Base-by-base conservation (phyloP, 2,888 invertebrate species). In the Pseudococcus longispinus region DNA sequence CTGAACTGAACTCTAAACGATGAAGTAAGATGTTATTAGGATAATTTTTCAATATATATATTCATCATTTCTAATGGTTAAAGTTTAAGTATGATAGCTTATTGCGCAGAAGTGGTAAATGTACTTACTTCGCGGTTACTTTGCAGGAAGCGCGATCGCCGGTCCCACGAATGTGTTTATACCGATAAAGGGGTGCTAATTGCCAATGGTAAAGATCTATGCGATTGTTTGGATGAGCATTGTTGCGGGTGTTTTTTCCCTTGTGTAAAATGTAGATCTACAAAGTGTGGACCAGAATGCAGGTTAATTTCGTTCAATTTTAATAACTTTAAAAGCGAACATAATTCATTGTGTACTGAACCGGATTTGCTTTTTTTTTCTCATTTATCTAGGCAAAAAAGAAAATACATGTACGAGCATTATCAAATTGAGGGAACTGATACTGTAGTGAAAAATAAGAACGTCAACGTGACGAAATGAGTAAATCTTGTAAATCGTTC, bases 221-320 rank as follows among this genome's bases (percentile, higher is more conserved):
- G 98, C 89, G 98, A 98, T 90, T 98, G 97, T 90, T 92, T 97
- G 88, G 93, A 94, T 89, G 92, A 92, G 60, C 91, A 92, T 15
- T 98, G 98, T 89, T 92, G 93, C 0, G 98, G 98, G 0, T 98
- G 98, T 90, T 96, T 96, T 91, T 95, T 94, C 90, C 94, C 94
- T 1, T 96, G 96, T 89, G 90, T 92, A 5, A 94, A 93, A 90
- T 97, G 97, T 90, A 91, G 91, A 26, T 95, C 95, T 0, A 91
- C 91, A 32, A 96, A 95, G 90, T 97, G 96, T 91, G 96, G 95
- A 2, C 93, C 94, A 89, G 95, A 96, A 85, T 97, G 97, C 92
- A 92, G 94, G 94, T 93, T n/a, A 46, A 20, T 77, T 37, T 5
- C 4, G 37, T 37, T 37, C 8, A 4, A 37, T 37, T 37, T 37